Evolutionary conservation across 2,797 vertebrate genomes (phyloP).

Genomic region (Calcarius lapponicus): DNA sequence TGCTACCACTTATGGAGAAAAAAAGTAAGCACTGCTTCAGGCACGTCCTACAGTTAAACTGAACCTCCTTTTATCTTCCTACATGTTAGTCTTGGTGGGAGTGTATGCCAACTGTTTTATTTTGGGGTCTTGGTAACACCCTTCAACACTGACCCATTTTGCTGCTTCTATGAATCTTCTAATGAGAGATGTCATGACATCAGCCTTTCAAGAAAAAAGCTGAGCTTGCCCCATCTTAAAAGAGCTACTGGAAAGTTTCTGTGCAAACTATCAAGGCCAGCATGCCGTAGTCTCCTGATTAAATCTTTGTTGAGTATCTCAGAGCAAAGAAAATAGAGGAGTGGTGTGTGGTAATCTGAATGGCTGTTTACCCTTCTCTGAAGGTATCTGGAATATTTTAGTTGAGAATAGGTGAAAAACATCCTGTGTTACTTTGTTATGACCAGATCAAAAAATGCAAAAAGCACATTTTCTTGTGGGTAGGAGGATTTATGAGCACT

Average conservation of each 20-base stretch:
- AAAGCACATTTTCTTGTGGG: neutral
- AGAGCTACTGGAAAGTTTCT: neutral
- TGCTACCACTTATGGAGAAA: neutral
- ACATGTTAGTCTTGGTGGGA: neutral
- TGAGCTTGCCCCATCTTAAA: neutral
- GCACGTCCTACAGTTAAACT: neutral
- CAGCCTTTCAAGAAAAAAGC: neutral
- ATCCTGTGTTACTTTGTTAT: neutral
- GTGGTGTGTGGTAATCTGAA: neutral
- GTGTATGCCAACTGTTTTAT: neutral
- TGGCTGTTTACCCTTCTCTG: neutral
- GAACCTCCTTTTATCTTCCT: neutral
- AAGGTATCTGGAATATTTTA: neutral
- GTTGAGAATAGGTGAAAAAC: neutral
- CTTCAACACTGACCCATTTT: neutral
- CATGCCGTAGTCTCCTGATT: neutral
- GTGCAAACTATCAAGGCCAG: neutral
- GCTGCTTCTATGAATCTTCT: neutral
- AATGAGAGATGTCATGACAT: neutral
- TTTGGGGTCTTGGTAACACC: neutral
- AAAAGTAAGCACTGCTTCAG: neutral
- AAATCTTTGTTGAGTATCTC: neutral
- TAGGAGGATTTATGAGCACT: neutral
- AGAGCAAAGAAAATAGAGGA: neutral
- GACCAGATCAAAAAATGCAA: neutral